Conservation (phyloP, 2,797 vertebrate species). For the Spinus olivaceus region DNA sequence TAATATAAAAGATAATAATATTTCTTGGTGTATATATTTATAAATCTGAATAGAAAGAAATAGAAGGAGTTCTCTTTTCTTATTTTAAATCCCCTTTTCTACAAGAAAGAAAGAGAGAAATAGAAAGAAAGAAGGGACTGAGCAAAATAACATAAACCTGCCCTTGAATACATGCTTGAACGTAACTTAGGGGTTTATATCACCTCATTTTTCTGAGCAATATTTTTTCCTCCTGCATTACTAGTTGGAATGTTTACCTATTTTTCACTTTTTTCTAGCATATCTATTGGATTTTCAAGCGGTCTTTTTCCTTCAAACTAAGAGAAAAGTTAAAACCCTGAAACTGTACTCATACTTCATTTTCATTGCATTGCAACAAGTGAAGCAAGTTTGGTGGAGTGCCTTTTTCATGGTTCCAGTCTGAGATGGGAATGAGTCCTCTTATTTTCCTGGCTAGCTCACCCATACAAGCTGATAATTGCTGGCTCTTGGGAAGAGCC, state of each 20-base stretch:
- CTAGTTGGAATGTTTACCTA: neutral
- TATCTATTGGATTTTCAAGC: neutral
- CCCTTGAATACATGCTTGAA: neutral
- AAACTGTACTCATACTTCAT: neutral
- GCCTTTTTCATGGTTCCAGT: neutral
- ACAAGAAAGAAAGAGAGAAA: neutral
- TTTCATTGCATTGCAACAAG: neutral
- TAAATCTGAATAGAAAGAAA: slow-evolving; percentile 26
- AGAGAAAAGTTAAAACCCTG: neutral
- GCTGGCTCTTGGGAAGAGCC: neutral
- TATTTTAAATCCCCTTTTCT: neutral
- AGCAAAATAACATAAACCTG: neutral
- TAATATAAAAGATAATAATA: neutral
- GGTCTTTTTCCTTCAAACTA: neutral
- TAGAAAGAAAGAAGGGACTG: neutral
- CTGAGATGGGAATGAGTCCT: neutral
- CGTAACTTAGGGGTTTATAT: neutral
- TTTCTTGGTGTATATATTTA: neutral
- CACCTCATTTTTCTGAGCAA: neutral
- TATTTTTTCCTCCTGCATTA: neutral
- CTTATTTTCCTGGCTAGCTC: neutral
- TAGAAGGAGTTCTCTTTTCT: neutral
- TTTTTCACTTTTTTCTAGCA: neutral
- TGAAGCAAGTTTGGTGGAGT: neutral
- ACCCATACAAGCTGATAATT: neutral